Evolutionary conservation across 2,113 vertebrate genomes (phyloP), one percentile per base, ranked within the genome.

Genomic region (Benitochromis conjunctus): DNA sequence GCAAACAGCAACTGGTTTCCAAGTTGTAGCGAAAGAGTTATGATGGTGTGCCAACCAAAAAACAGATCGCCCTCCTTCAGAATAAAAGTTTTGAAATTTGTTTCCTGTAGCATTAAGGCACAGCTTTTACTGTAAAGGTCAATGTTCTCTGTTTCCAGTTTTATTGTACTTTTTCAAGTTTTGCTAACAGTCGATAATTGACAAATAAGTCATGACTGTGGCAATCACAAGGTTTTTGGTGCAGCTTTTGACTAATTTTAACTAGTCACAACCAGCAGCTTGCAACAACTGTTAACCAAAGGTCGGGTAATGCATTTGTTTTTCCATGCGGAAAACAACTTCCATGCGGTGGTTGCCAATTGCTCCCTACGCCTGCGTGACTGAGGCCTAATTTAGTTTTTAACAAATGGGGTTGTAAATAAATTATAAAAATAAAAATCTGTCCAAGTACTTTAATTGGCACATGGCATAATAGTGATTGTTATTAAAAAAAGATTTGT

Each of bases 1-100:
- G 60, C 19, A 66, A 21, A 38, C 29, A 29, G 9, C 9, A 9
- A 4, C 8, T 7, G 34, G 34, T 36, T 36, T 36, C 38, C 41
- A 6, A 21, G 0, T 24, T 24, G 13, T 18, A 71, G 66, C 5
- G 21, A 71, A 46, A 71, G 1, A 6, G 38, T 26, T 21, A 3
- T 1, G 21, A 69, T 9, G 38, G 38, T 69, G 9, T 2, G 18
- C 12, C 14, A 3, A 5, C 9, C 31, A 10, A 36, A 19, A 62
- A 4, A 51, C 12, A 48, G 46, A 48, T 16, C 3, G 12, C 6
- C 14, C 14, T 13, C 12, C 13, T 46, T 46, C 43, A 13, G 9
- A 16, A 16, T 16, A 14, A 46, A 46, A 46, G 43, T 48, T 14
- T 48, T 6, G 14, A 48, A 48, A 48, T 18, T 6, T 11, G 58